Evolutionary conservation across 2,797 vertebrate species (phyloP).

Genomic region (Girardinus metallicus): DNA sequence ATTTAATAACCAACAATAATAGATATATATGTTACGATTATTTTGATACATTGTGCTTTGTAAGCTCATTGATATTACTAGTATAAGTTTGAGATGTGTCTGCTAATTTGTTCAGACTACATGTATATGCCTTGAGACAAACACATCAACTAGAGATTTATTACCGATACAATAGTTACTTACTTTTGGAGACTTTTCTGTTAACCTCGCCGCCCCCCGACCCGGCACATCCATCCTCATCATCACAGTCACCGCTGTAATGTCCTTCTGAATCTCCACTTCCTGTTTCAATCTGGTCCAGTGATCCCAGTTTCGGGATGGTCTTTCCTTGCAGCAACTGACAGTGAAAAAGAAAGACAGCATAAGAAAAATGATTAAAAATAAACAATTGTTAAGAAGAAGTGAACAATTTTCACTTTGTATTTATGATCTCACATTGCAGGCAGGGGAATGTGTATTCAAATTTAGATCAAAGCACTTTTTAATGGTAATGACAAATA

Average conservation of each 20-base stretch:
- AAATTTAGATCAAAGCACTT: constrained; percentile 26
- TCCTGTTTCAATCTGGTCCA: constrained; percentile 85
- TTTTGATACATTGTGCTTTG: neutral
- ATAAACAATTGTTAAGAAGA: neutral
- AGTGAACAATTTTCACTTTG: neutral
- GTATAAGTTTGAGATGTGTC: neutral
- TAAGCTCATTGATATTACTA: neutral
- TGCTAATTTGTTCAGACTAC: neutral
- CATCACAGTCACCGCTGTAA: constrained; percentile 90
- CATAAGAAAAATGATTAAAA: neutral
- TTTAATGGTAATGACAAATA: constrained; percentile 24
- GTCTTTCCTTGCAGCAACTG: constrained; percentile 87
- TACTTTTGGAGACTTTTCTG: constrained; percentile 81
- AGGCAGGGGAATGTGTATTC: constrained; percentile 9
- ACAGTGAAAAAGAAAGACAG: neutral
- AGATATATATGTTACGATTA: neutral
- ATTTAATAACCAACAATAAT: neutral
- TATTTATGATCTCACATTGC: neutral
- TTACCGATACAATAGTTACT: constrained; percentile 64
- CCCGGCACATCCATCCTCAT: constrained; percentile 87
- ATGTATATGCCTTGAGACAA: neutral
- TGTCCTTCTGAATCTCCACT: constrained; percentile 79
- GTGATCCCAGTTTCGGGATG: constrained; percentile 81
- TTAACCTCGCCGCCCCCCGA: constrained; percentile 84
- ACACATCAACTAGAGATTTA: neutral